Base-by-base conservation (phyloP, 2,888 invertebrate species). In the Aquatica leii region DNA sequence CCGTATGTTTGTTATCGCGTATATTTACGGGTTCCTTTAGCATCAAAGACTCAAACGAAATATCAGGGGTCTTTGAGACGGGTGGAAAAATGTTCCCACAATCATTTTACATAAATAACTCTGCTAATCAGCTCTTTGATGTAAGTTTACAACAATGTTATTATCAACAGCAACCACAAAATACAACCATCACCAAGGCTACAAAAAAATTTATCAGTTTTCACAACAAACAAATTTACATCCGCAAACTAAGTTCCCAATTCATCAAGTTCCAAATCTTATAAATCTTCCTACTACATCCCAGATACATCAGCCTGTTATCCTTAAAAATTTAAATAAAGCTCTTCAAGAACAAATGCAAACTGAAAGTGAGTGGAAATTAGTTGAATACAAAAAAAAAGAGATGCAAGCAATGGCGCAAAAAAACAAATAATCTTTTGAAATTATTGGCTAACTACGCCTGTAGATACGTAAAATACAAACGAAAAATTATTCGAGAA, bases 141-240 rank as follows among this genome's bases (percentile, higher is more conserved):
- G 15, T 51, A 31, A 51, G 15, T 15, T 14, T 31, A 31, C 51
- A 31, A 51, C 34, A 51, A 51, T 51, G 12, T 6, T 12, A 6
- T 15, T 51, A 51, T 51, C 51, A 51, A 34, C 51, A 51, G 15
- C 34, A 51, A 15, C 34, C 34, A 2, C 51, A 51, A 51, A 51
- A 53, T 35, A 24, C 6, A 24, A n/a, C n/a, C n/a, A n/a, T n/a
- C n/a, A 14, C 20, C 4, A 35, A 34, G 15, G 12, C 31, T 41
- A 21, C 41, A 12, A 24, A 41, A 43, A 9, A 18, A 43, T n/a
- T 40, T 3, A 37, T 40, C 37, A 53, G 12, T 20, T 18, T 37
- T 24, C 24, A 24, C 53, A 17, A 53, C 17, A 53, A 53, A 53
- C 53, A 53, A 53, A 2, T 6, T 37, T 37, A 6, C 11, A 37